Base-by-base conservation (phyloP, 2,888 invertebrate species). In the Ophonus ardosiacus region DNA sequence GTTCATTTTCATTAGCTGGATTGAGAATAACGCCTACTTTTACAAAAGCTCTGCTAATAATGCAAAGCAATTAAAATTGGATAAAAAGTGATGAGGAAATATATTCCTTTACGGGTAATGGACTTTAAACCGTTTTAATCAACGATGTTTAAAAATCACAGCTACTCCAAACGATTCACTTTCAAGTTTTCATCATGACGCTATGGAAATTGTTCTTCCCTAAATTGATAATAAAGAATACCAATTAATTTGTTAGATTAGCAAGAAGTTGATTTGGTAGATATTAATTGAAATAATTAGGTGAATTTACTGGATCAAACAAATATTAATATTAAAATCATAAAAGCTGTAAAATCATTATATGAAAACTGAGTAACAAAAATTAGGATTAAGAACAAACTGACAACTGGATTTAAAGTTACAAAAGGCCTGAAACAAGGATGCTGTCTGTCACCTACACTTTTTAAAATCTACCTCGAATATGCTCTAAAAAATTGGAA, bases 1-100 rank as follows among this genome's bases (percentile, higher is more conserved):
- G 56, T 61, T 65, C 51, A 81, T 81, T 81, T 81, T 81, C 81
- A 81, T 81, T 81, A 81, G 81, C 68, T 51, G 43, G 68, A 80
- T 80, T 63, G 63, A 63, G 63, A 31, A 59, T 61, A 17, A 8
- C 68, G 68, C 21, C 74, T 43, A 40, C 74, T 10, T 8, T 15
- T 74, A 51, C 74, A 13, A 74, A 74, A 18, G 10, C 51, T 18
- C 3, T 51, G 5, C 43, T 74, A 74, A 74, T 74, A 74, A 74
- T 56, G 51, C 51, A 74, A 74, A 74, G 43, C 43, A 74, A 74
- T 74, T 43, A 74, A 74, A 74, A 51, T 43, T 74, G 51, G 51
- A 56, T 74, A 74, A 74, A 74, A 74, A 74, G 40, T 74, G 43
- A 74, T 74, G 65, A 65, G 65, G 65, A 65, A 65, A 65, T 65